Conservation (phyloP, 2,888 invertebrate species). For the Rhagium mordax region DNA sequence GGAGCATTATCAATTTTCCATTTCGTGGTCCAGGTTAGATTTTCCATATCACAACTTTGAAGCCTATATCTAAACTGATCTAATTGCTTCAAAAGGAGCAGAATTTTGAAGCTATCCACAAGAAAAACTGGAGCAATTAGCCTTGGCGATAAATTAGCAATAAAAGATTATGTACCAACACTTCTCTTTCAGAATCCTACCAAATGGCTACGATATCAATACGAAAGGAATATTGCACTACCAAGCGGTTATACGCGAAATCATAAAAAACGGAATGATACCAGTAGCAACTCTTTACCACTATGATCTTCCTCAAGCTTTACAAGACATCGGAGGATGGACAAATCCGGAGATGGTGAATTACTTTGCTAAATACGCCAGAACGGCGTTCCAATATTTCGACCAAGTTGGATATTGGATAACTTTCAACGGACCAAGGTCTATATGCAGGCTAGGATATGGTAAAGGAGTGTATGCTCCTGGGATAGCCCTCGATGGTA, state of each 20-base stretch:
- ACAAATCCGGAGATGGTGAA: conserved; percentile 7
- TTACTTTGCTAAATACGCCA: conserved; percentile 72
- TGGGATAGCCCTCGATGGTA: conserved; percentile 64
- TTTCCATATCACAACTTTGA: neutral
- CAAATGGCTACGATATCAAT: conserved; percentile 79
- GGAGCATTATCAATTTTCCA: conserved; percentile 69
- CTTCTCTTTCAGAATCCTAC: conserved; percentile 73
- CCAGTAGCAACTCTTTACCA: conserved; percentile 73
- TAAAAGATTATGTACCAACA: no score
- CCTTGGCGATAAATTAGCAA: no score
- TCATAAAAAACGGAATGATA: conserved; percentile 71
- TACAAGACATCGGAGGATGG: conserved; percentile 63
- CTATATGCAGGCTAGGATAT: conserved; percentile 48
- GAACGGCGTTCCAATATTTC: conserved; percentile 63
- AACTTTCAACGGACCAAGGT: conserved; percentile 71
- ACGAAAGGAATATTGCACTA: conserved; percentile 82
- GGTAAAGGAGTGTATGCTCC: conserved; percentile 57
- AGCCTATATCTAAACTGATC: no score
- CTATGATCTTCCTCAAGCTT: conserved; percentile 72
- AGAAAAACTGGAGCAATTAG: no score
- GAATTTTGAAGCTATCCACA: no score
- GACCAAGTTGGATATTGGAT: conserved; percentile 68
- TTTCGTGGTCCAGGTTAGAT: conserved; percentile 68
- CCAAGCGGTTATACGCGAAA: conserved; percentile 78
- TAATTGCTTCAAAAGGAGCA: no score